phyloP scores from a whole-genome alignment of 2,113 vertebrate genomes.

The Nyctibius bracteatus region DNA sequence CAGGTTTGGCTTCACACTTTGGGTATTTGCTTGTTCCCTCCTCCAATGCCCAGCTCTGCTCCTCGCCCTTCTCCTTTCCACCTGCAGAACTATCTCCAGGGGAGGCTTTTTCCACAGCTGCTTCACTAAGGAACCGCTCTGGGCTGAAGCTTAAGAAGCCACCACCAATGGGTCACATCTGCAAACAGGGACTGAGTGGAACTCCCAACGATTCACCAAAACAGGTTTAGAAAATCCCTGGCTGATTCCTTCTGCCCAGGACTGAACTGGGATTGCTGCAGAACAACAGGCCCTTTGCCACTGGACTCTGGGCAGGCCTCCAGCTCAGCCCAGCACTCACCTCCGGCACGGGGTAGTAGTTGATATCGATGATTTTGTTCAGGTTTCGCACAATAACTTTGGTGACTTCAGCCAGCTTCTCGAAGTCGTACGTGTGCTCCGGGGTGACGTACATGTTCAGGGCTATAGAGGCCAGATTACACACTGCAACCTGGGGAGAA shows the following conservation, averaged over 20 bases:
- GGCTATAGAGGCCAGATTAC: slow-evolving; percentile 94
- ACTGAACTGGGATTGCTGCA: background rate
- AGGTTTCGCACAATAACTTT: slow-evolving; percentile 91
- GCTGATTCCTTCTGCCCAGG: background rate
- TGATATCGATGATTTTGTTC: slow-evolving; percentile 98
- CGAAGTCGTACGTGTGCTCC: slow-evolving; percentile 87
- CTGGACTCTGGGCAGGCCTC: no score
- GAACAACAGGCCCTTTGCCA: background rate
- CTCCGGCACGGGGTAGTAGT: slow-evolving; percentile 93
- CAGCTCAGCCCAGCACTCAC: slow-evolving; percentile 51
- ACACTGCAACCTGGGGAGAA: slow-evolving; percentile 84
- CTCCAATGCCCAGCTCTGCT: background rate
- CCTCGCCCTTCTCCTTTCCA: no score
- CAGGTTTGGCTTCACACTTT: background rate
- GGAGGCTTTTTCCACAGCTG: background rate
- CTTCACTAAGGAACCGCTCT: background rate
- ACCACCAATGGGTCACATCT: background rate
- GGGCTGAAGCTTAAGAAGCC: background rate
- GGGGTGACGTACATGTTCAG: slow-evolving; percentile 95
- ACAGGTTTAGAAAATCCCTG: background rate
- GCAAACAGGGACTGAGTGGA: accelerated
- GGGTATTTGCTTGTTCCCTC: background rate
- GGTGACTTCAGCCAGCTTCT: slow-evolving; percentile 87
- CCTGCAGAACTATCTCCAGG: background rate
- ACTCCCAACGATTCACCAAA: background rate